Conservation (phyloP, 2,888 invertebrate genomes). For the Ectobius pallidus region DNA sequence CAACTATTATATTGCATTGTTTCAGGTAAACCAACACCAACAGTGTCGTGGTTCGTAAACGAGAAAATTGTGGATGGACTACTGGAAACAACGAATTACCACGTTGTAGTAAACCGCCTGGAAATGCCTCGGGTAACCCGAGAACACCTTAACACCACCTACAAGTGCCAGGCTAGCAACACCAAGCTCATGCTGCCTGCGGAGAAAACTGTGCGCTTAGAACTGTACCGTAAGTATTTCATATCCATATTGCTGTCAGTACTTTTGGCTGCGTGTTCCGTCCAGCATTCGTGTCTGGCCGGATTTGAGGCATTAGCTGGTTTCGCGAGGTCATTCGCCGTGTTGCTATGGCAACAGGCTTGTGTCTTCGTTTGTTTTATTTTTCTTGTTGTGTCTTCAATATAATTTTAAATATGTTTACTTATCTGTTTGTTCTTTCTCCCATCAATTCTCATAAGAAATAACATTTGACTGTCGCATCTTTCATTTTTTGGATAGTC, state of each 20-base stretch:
- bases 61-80: conserved; percentile 73
- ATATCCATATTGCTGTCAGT: not conserved
- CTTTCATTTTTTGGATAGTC: too few relatives aligned
- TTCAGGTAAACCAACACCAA: conserved; percentile 80
- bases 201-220: conserved; percentile 81
- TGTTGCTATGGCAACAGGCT: too few relatives aligned
- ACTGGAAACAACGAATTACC: conserved; percentile 71
- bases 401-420: too few relatives aligned
- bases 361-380: too few relatives aligned
- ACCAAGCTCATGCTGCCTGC: conserved; percentile 84
- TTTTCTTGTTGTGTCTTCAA: too few relatives aligned
- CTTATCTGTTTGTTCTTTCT: too few relatives aligned
- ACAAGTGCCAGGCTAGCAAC: conserved; percentile 86
- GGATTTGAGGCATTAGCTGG: too few relatives aligned
- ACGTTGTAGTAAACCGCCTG: conserved; percentile 79
- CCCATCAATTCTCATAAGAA: too few relatives aligned
- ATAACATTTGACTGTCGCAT: too few relatives aligned
- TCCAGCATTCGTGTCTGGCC: too few relatives aligned
- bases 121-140: conserved; percentile 75
- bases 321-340: too few relatives aligned
- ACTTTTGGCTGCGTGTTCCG: too few relatives aligned
- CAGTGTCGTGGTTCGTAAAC: conserved; percentile 84
- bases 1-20: conserved; percentile 22
- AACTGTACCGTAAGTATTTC: conserved; percentile 84
- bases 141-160: conserved; percentile 81